Percentiles rank a stretch among this genome's conserved stretches.
Evolutionary conservation across 2,797 vertebrate species (phyloP).

Genomic region (Neosilurus hyrtlii): DNA sequence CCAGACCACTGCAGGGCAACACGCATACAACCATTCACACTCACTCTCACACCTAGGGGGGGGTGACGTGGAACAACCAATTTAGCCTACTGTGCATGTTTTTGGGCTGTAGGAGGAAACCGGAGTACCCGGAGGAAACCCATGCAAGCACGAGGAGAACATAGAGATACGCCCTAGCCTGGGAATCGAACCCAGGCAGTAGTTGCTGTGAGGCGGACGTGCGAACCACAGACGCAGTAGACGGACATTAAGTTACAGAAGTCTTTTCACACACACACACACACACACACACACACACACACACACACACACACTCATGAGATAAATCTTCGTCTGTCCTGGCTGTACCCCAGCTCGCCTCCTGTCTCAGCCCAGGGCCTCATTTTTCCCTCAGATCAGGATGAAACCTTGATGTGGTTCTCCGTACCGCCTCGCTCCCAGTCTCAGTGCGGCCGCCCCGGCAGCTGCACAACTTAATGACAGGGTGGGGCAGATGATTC

Average conservation of each 20-base stretch:
- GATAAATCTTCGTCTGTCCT: not conserved
- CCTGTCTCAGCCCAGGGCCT: not conserved
- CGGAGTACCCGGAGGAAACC: too few species aligned
- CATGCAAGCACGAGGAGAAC: too few species aligned
- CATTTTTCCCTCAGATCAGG: not conserved
- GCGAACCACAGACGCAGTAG: not conserved
- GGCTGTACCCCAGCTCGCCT: not conserved
- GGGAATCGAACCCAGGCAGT: too few species aligned
- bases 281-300: not conserved
- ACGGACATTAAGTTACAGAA: not conserved
- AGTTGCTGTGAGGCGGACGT: too few species aligned
- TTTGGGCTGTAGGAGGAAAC: too few species aligned
- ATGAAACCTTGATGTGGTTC: constrained; percentile 45
- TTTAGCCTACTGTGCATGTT: too few species aligned
- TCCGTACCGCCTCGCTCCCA: not conserved
- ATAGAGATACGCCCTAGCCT: too few species aligned
- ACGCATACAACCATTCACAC: too few species aligned
- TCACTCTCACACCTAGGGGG: too few species aligned
- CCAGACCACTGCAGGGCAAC: too few species aligned
- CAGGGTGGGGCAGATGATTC: constrained; percentile 49
- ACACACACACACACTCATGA: not conserved
- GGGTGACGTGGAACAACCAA: too few species aligned
- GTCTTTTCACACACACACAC: not conserved
- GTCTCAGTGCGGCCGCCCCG: constrained; percentile 3
- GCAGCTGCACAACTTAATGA: constrained; percentile 48